Evolutionary conservation across 2,888 invertebrate genomes (phyloP).

Genomic region (Dolichopus griseipennis): DNA sequence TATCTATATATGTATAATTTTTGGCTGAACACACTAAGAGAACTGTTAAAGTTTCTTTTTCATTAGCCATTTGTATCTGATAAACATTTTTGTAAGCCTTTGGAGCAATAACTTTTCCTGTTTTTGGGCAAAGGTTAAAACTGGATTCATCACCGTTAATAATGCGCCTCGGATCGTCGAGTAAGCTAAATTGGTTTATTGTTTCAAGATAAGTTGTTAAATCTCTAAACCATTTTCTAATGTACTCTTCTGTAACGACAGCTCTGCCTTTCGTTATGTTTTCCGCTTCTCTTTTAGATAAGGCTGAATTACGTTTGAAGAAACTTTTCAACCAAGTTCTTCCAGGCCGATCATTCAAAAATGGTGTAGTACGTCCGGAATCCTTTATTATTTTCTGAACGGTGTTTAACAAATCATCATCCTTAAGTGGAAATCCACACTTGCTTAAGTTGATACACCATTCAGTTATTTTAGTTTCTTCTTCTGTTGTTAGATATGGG

Average conservation of each 20-base stretch:
- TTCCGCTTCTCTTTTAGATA: not conserved
- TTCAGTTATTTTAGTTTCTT: no score
- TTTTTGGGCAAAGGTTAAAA: constrained; percentile 17
- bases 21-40: no score
- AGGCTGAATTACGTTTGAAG: not conserved
- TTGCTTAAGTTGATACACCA: no score
- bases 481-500: no score
- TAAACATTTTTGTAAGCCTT: constrained; percentile 18
- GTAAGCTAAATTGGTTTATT: constrained; percentile 11
- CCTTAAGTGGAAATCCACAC: not conserved
- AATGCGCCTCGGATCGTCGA: constrained; percentile 15
- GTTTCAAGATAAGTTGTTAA: not conserved
- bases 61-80: constrained; percentile 11
- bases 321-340: constrained; percentile 6
- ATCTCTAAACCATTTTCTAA: constrained; percentile 13
- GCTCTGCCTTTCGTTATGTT: constrained; percentile 10
- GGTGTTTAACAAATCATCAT: constrained; percentile 11
- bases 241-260: constrained; percentile 14
- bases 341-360: not conserved
- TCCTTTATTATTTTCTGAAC: constrained; percentile 15
- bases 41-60: constrained; percentile 16
- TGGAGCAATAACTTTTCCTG: constrained; percentile 18
- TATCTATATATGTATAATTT: no score
- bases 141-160: constrained; percentile 18
- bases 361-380: constrained; percentile 10